Percentiles rank a stretch among this genome's conserved stretches.
These are phyloP conservation scores for Polydrusus tereticollis DNA, from an alignment of 2,888 invertebrate species.

Conservation along the genomic window DNA sequence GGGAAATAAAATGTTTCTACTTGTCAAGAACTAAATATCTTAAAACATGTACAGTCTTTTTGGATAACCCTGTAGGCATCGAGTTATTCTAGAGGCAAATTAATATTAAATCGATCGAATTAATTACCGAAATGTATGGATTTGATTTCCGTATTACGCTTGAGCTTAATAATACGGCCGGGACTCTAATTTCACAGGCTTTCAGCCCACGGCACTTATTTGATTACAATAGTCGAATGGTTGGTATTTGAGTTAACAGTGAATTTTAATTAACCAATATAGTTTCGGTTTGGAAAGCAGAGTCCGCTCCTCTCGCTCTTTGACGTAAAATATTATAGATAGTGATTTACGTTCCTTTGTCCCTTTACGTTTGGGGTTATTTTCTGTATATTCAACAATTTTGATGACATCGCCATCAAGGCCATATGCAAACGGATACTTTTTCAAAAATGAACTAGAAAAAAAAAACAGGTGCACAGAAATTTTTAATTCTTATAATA, in stretches of 20 bases:
- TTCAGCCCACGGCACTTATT: conserved; percentile 19
- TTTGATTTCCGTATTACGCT: conserved; percentile 15
- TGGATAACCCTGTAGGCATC: no score
- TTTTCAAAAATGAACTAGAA: no score
- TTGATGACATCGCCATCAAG: no score
- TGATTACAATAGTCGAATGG: conserved; percentile 20
- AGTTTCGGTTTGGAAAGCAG: not conserved
- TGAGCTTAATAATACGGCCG: conserved; percentile 6
- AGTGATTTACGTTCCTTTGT: conserved; percentile 8
- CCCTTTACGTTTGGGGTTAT: not conserved
- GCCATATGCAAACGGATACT: no score
- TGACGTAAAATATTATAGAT: conserved; percentile 5
- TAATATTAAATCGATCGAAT: conserved; percentile 11
- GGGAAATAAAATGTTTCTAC: no score
- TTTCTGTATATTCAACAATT: not conserved
- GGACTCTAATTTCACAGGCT: conserved; percentile 17
- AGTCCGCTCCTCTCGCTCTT: no score
- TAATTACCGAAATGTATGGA: conserved; percentile 21
- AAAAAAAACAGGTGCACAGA: no score
- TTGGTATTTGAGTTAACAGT: conserved; percentile 13
- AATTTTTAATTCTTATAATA: no score
- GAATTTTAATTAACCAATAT: conserved; percentile 17
- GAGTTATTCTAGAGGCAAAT: no score
- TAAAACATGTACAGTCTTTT: no score
- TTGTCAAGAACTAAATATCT: no score